Base-by-base conservation (phyloP, 2,113 vertebrate species). In the Tonatia bakeri region DNA sequence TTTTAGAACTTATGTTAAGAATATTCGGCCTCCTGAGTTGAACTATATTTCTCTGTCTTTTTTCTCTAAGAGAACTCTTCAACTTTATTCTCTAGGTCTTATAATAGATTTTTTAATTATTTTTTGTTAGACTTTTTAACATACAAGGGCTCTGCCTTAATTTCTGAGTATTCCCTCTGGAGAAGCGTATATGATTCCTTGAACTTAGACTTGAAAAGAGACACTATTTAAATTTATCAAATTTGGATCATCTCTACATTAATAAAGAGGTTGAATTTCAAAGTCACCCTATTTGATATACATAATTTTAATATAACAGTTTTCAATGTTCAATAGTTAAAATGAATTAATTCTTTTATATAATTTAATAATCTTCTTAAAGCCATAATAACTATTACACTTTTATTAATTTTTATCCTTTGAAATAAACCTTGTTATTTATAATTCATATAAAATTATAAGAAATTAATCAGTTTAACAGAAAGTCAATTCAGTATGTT, bases 401-500 rank as follows among this genome's bases (percentile, higher is more conserved):
- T 22, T 8, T 77, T 76, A 64, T 52, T 93, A 92, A 89, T 45
- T 80, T 89, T 77, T 90, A 69, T 61, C 17, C 14, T 92, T 59
- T 45, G n/a, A 91, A 90, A 84, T 64, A 1, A 87, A 65, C 28
- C 12, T 59, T 95, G 43, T 19, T 52, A 91, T 33, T 94, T 90
- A 47, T 77, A 97, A 94, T 85, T 95, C 10, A 72, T n/a, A 77
- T 24, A 43, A 67, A 90, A 77, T 87, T 87, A 91, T 89, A 72
- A 82, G 80, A 94, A 87, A 88, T 67, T 52, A 77, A 81, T 95
- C 50, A 15, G 92, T 83, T 91, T n/a, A 67, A 92, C 11, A 88
- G 28, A 84, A 36, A 90, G 22, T 26, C 17, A 84, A 95, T 17
- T 90, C 50, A 76, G 52, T 11, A n/a, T 36, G 65, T 9, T 88